A percentile compares a stretch with the other conserved stretches of the same genome.
Evolutionary conservation across 2,113 vertebrate species (phyloP).

Genomic region (Tetrax tetrax): DNA sequence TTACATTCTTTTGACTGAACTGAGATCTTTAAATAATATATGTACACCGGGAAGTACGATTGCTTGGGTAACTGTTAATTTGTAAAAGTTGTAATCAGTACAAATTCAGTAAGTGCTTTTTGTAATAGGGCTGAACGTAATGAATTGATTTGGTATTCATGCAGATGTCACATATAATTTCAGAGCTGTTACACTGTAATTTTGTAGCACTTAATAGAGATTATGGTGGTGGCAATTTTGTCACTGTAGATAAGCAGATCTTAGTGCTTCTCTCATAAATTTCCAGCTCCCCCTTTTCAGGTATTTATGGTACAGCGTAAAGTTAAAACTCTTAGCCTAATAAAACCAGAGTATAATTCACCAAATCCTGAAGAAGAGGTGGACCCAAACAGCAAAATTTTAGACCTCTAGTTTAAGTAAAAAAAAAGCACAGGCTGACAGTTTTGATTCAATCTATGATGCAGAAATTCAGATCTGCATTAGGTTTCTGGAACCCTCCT

Average conservation of each 20-base stretch:
- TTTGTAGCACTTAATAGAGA: slow-evolving; percentile 74
- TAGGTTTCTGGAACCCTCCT: background rate
- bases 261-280: slow-evolving; percentile 54
- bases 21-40: slow-evolving; percentile 65
- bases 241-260: slow-evolving; percentile 62
- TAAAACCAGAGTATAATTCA: background rate
- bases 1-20: slow-evolving; percentile 44
- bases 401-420: background rate
- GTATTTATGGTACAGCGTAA: slow-evolving; percentile 41
- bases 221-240: slow-evolving; percentile 66
- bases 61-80: slow-evolving; percentile 65
- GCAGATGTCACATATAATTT: slow-evolving; percentile 75
- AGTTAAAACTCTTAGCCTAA: background rate
- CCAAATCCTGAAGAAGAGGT: background rate
- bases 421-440: background rate
- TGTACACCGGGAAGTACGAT: slow-evolving; percentile 26
- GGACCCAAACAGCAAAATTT: background rate
- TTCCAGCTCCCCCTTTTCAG: slow-evolving; percentile 39
- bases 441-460: background rate
- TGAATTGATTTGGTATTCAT: slow-evolving; percentile 73
- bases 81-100: slow-evolving; percentile 71
- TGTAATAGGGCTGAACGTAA: slow-evolving; percentile 65
- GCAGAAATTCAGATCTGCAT: background rate
- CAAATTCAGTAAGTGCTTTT: slow-evolving; percentile 74
- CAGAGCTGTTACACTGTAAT: slow-evolving; percentile 70